phyloP scores from a whole-genome alignment of 37 sponge, comb jelly and placozoan genomes.

The Lycopodina hypogea region DNA sequence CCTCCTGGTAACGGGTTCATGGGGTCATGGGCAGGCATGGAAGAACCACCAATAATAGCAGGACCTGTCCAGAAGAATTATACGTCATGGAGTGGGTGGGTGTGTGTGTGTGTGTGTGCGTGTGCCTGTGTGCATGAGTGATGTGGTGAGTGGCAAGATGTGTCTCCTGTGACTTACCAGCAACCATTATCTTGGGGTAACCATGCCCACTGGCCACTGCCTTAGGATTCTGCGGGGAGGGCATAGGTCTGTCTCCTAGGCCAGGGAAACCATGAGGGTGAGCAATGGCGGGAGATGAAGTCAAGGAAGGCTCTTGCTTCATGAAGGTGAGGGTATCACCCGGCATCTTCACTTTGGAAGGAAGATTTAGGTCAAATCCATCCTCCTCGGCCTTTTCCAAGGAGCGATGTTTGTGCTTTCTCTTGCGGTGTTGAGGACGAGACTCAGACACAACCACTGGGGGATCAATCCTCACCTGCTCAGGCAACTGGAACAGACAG shows the following conservation, averaged over 20 bases:
- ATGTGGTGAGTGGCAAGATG: no score
- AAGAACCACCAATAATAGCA: not conserved
- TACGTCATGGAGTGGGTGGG: not conserved
- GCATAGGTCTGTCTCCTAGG: not conserved
- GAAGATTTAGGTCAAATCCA: not conserved
- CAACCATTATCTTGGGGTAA: not conserved
- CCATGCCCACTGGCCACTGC: not conserved
- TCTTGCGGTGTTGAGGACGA: slow-evolving; percentile 45
- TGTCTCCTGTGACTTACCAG: not conserved
- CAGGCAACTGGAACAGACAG: slow-evolving; percentile 54
- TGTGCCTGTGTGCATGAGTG: no score
- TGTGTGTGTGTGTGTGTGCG: no score
- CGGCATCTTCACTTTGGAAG: slow-evolving; percentile 39
- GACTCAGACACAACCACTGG: not conserved
- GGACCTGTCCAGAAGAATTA: not conserved
- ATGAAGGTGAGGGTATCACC: slow-evolving; percentile 51
- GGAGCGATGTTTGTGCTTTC: slow-evolving; percentile 69
- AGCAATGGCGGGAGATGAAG: not conserved
- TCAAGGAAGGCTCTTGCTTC: slow-evolving; percentile 10
- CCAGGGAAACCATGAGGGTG: not conserved
- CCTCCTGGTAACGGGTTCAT: slow-evolving; percentile 16
- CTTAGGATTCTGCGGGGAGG: not conserved
- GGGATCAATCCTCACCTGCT: slow-evolving; percentile 62
- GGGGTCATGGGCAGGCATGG: not conserved
- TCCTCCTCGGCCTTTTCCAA: slow-evolving; percentile 37